phyloP scores from a whole-genome alignment of 2,113 vertebrate species.

The Atrichornis clamosus region DNA sequence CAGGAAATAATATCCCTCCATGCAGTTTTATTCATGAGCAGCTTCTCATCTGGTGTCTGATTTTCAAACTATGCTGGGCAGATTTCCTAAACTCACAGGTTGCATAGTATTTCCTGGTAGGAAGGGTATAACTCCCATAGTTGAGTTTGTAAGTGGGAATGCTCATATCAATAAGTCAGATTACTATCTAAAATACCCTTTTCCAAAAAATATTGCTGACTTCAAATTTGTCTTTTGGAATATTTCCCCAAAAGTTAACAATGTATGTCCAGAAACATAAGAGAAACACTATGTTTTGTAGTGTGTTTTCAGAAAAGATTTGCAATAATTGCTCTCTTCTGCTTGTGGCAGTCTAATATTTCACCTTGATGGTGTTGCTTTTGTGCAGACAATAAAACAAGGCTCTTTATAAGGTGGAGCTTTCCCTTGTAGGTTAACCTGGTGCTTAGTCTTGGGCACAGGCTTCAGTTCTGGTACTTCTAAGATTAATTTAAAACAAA shows the following conservation, averaged over 20 bases:
- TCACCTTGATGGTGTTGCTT: background rate
- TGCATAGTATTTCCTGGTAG: background rate
- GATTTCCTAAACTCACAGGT: background rate
- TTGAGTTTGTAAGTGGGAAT: background rate
- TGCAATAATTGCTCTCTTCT: background rate
- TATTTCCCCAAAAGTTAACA: background rate
- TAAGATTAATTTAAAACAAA: background rate
- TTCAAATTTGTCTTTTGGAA: background rate
- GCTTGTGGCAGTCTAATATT: background rate
- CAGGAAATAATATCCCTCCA: background rate
- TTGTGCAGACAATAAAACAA: background rate
- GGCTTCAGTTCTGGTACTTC: background rate
- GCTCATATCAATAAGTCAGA: background rate
- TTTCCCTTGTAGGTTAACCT: background rate
- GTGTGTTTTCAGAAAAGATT: background rate
- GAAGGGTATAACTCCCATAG: background rate
- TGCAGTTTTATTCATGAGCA: background rate
- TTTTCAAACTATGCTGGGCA: background rate
- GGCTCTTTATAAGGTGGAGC: background rate
- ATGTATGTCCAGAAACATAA: background rate
- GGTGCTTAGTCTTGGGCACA: background rate
- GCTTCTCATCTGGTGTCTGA: background rate
- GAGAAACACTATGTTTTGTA: background rate
- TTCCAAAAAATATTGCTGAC: background rate
- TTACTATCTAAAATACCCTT: background rate